Conservation (phyloP, 2,888 invertebrate species). For the Lasioglossum vierecki region DNA sequence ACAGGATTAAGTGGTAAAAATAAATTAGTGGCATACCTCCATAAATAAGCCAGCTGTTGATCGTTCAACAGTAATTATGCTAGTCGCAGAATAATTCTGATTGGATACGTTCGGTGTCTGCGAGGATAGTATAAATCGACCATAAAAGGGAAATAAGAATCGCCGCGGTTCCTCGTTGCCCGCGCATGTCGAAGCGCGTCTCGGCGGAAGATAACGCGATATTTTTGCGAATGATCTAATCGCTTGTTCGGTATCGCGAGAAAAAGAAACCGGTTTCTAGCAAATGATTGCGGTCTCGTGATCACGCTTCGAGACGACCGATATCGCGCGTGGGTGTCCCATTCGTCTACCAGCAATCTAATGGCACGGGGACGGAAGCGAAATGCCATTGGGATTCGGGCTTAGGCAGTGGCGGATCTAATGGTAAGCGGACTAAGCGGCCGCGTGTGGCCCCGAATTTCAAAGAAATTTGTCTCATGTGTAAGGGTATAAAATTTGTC, state of each 20-base stretch:
- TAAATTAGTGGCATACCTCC: too few species aligned
- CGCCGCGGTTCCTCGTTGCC: neutral
- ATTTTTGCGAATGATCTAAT: constrained; percentile 73
- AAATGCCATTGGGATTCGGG: neutral
- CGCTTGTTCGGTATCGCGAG: constrained; percentile 50
- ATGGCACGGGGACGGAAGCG: neutral
- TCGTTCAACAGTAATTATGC: too few species aligned
- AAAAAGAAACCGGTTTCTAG: constrained; percentile 65
- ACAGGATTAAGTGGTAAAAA: too few species aligned
- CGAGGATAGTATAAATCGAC: too few species aligned
- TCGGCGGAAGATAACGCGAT: constrained; percentile 47
- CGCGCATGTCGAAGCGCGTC: neutral
- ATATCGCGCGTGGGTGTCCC: constrained; percentile 67
- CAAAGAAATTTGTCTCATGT: too few species aligned
- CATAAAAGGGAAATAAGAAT: neutral
- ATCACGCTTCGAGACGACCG: constrained; percentile 60
- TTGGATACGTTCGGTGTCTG: too few species aligned
- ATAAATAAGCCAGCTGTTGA: too few species aligned
- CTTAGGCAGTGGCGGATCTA: neutral
- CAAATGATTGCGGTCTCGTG: constrained; percentile 47
- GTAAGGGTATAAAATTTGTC: too few species aligned
- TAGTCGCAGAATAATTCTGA: too few species aligned
- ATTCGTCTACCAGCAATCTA: neutral
- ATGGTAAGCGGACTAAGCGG: too few species aligned
- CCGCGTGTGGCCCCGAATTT: too few species aligned